These are phyloP conservation scores for Rhagium mordax DNA, from an alignment of 2,888 invertebrate genomes.

Conservation along the genomic window DNA sequence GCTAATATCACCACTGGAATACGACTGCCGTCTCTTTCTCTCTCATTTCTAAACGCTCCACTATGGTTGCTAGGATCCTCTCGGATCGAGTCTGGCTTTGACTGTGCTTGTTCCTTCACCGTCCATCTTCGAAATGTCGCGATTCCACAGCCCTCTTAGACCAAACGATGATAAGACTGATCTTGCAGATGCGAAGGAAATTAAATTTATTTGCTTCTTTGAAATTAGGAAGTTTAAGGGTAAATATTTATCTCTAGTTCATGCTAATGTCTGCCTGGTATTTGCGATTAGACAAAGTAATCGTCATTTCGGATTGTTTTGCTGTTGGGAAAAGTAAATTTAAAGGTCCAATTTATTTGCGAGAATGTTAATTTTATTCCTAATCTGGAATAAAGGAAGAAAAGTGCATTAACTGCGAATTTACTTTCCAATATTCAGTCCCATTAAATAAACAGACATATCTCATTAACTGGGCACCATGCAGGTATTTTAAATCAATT, in stretches of 20 bases:
- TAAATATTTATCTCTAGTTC: constrained; percentile 60
- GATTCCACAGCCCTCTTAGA: constrained; percentile 59
- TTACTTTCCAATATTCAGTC: not conserved
- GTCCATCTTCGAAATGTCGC: constrained; percentile 66
- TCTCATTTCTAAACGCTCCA: constrained; percentile 7
- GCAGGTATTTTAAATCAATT: too few relatives aligned
- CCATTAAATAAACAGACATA: not conserved
- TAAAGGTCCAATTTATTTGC: not conserved
- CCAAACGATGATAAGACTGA: constrained; percentile 65
- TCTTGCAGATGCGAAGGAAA: constrained; percentile 63
- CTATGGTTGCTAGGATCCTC: constrained; percentile 4
- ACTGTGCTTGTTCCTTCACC: constrained; percentile 61
- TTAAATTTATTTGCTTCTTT: constrained; percentile 66
- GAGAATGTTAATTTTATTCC: constrained; percentile 28
- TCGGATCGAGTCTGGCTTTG: constrained; percentile 42
- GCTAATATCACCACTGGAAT: constrained; percentile 42
- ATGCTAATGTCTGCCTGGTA: constrained; percentile 52
- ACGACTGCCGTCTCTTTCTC: constrained; percentile 38
- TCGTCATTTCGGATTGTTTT: constrained; percentile 38
- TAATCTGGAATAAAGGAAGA: not conserved
- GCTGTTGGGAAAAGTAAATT: constrained; percentile 31
- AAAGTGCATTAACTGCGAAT: not conserved
- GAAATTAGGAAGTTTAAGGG: constrained; percentile 57
- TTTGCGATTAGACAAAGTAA: constrained; percentile 45
- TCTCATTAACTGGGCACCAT: not conserved